Base-by-base conservation (phyloP, 2,888 invertebrate species). In the Tipula helvola region DNA sequence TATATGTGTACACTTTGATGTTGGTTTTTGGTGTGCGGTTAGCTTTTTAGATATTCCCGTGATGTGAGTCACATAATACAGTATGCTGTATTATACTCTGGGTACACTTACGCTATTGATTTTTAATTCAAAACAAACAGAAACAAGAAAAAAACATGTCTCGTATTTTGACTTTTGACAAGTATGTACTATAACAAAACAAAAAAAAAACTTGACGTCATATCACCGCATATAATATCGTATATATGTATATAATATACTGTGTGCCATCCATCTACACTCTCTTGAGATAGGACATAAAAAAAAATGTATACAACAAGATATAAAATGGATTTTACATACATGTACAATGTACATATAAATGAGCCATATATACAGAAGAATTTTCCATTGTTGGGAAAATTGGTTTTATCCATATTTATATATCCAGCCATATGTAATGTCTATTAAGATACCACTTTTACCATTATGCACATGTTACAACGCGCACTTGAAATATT, bases 371-470 rank as follows among this genome's bases (percentile, higher is more conserved):
- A 71, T 71, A 28, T 71, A 71, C 3, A 71, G 71, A 28, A 18
- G 28, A 71, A 71, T 12, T 71, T 71, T 71, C 71, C 71, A 71
- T 71, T 71, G 71, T 71, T 71, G 71, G 71, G 28, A 71, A 71
- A 71, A 71, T 71, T 71, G 71, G 71, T 71, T 71, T 71, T 71
- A 71, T 71, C 71, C 71, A 71, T 71, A 71, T 71, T 71, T 71
- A 71, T 71, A 71, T 71, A 71, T 28, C 71, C 71, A 71, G 12
- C 71, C 71, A 71, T 18, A 71, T 71, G 71, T 71, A 71, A 71
- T 71, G 71, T 71, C 71, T 71, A 71, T 71, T 71, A 71, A 71
- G 71, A 71, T 71, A 71, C 71, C 71, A 71, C 71, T 71, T 71
- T 71, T 71, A 71, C 71, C 28, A 71, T 71, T 71, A 28, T 71